These are phyloP conservation scores for Nomada ferruginata DNA, from an alignment of 2,888 invertebrate genomes.

Conservation along the genomic window DNA sequence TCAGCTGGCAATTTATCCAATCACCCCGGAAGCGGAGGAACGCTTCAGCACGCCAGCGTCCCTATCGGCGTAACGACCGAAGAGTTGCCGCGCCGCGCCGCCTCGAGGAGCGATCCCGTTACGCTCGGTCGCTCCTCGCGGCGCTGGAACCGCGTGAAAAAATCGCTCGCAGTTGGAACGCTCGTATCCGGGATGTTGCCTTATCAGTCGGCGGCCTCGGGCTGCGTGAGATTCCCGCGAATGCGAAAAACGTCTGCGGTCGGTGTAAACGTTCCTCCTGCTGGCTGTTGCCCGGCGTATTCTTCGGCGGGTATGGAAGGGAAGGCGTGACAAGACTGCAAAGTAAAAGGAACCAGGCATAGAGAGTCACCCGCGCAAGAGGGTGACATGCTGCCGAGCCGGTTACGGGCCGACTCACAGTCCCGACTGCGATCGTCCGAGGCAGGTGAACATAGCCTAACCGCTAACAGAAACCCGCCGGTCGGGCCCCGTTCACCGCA, in stretches of 20 bases:
- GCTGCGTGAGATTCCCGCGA: conserved; percentile 54
- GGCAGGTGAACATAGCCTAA: conserved; percentile 83
- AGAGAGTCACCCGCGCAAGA: conserved; percentile 83
- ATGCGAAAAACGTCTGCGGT: conserved; percentile 50
- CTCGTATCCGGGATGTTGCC: conserved; percentile 54
- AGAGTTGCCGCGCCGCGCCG: neutral
- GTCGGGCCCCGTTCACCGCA: conserved; percentile 60
- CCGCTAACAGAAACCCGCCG: conserved; percentile 72
- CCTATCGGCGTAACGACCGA: conserved; percentile 35
- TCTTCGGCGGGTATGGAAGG: conserved; percentile 74
- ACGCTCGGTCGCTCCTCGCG: conserved; percentile 19
- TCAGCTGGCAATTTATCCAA: conserved; percentile 3
- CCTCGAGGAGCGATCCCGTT: conserved; percentile 49
- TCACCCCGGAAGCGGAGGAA: conserved; percentile 1
- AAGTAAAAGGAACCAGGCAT: conserved; percentile 81
- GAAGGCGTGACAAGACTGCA: conserved; percentile 83
- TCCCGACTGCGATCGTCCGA: conserved; percentile 69
- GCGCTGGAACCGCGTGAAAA: conserved; percentile 29
- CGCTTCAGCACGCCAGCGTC: conserved; percentile 2
- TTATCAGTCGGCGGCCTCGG: conserved; percentile 59
- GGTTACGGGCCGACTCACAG: conserved; percentile 77
- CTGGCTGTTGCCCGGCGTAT: conserved; percentile 50
- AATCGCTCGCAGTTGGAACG: conserved; percentile 46
- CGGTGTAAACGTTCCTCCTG: conserved; percentile 55
- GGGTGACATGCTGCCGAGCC: conserved; percentile 84